A percentile compares a stretch with the other conserved stretches of the same genome.
Evolutionary conservation across 1,140 invertebrate genomes (phyloP).

Genomic region (Cheumatopsyche charites): DNA sequence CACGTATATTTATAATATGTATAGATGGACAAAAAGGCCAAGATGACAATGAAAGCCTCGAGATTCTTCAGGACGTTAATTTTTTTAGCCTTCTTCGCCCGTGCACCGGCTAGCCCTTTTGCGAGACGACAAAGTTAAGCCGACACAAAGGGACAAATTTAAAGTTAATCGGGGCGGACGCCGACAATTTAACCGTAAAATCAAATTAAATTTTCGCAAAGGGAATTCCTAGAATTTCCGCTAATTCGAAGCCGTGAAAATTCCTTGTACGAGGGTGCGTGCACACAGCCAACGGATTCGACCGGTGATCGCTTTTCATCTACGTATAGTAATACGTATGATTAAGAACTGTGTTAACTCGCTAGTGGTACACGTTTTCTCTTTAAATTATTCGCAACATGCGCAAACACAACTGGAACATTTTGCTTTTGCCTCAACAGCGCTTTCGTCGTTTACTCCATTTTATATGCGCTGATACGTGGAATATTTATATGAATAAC

Average conservation of each 20-base stretch:
- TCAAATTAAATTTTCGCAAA: not conserved
- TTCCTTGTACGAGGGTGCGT: not conserved
- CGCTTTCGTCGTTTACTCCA: too few relatives aligned
- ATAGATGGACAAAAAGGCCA: conserved; percentile 25
- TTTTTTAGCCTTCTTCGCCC: not conserved
- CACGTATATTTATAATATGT: too few relatives aligned
- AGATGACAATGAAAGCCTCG: conserved; percentile 33
- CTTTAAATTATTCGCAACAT: too few relatives aligned
- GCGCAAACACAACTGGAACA: too few relatives aligned
- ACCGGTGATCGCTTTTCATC: not conserved
- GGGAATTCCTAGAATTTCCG: not conserved
- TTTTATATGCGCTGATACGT: too few relatives aligned
- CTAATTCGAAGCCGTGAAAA: not conserved
- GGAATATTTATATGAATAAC: conserved; percentile 1
- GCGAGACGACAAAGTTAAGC: conserved; percentile 29
- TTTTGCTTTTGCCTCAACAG: too few relatives aligned
- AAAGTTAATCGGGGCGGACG: conserved; percentile 20
- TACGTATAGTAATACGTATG: not conserved
- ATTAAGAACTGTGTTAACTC: not conserved
- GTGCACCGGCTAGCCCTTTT: not conserved
- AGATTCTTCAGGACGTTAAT: conserved; percentile 29
- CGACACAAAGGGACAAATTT: conserved; percentile 28
- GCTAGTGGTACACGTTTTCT: too few relatives aligned
- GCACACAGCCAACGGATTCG: not conserved
- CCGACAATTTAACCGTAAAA: conserved; percentile 28